A percentile compares a stretch with the other conserved stretches of the same genome.
Conservation (phyloP, 2,888 invertebrate genomes). For the Chydorus sphaericus region DNA sequence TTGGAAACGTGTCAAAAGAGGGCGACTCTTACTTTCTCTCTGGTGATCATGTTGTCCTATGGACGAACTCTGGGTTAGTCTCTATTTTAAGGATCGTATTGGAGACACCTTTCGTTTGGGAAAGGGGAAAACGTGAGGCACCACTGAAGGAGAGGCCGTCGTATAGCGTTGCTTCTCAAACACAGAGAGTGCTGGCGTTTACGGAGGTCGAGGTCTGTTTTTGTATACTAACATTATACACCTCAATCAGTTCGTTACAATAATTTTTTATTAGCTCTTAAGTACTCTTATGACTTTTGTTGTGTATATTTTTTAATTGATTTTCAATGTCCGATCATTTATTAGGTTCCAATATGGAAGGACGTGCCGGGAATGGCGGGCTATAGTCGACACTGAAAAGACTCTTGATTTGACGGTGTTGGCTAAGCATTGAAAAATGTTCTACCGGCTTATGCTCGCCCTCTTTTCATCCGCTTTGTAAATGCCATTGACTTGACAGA, state of each 20-base stretch:
- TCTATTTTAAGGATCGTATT: constrained; percentile 39
- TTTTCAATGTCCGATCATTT: constrained; percentile 2
- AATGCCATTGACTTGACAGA: constrained; percentile 74
- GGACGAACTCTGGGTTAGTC: constrained; percentile 39
- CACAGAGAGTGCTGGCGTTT: constrained; percentile 82
- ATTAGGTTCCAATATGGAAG: constrained; percentile 54
- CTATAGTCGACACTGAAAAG: constrained; percentile 55
- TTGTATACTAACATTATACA: too few relatives aligned
- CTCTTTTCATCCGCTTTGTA: constrained; percentile 69
- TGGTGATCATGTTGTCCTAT: constrained; percentile 39
- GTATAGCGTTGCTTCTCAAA: constrained; percentile 64
- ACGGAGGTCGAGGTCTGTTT: constrained; percentile 70
- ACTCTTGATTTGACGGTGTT: constrained; percentile 43
- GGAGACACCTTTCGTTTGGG: constrained; percentile 60
- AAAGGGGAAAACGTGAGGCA: constrained; percentile 98
- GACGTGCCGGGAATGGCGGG: constrained; percentile 92
- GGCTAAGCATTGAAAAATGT: constrained; percentile 49
- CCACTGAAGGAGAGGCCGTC: constrained; percentile 88
- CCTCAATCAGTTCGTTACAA: too few relatives aligned
- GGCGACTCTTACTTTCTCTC: constrained; percentile 85
- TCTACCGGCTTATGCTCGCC: constrained; percentile 73
- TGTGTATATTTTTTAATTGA: too few relatives aligned
- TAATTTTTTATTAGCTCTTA: too few relatives aligned
- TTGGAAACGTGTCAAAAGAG: constrained; percentile 66
- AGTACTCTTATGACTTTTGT: too few relatives aligned